phyloP scores from a whole-genome alignment of 2,888 invertebrate species.

The Drosophila cracens region DNA sequence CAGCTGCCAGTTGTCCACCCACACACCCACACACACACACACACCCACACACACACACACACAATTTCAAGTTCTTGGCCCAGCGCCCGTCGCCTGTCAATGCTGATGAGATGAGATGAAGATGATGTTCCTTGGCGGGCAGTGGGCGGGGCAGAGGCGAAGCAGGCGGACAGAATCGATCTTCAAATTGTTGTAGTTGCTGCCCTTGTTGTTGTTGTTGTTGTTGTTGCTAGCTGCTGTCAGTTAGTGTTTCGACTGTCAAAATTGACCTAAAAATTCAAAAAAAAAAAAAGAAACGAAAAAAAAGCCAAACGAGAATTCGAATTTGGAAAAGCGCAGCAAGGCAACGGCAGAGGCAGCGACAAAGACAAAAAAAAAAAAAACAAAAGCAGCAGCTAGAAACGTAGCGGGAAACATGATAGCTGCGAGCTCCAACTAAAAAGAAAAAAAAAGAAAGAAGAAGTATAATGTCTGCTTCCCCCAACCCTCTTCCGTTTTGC shows the following conservation, averaged over 20 bases:
- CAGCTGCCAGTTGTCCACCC: slow-evolving; percentile 39
- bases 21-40: slow-evolving; percentile 12
- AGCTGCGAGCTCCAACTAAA: slow-evolving; percentile 30
- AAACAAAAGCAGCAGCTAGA: slow-evolving; percentile 6
- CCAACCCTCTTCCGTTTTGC: neutral
- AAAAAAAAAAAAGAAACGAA: slow-evolving; percentile 39
- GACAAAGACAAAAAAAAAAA: neutral
- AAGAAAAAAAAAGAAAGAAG: neutral
- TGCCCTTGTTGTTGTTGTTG: slow-evolving; percentile 18
- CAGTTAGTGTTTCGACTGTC: slow-evolving; percentile 65
- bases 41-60: slow-evolving; percentile 19
- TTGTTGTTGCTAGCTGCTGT: slow-evolving; percentile 48
- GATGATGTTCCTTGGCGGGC: slow-evolving; percentile 26
- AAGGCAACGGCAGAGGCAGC: slow-evolving; percentile 1
- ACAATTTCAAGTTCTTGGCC: slow-evolving; percentile 77
- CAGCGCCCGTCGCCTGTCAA: slow-evolving; percentile 72
- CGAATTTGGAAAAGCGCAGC: slow-evolving; percentile 56
- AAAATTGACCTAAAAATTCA: slow-evolving; percentile 70
- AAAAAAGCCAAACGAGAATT: slow-evolving; percentile 42
- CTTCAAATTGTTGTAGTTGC: slow-evolving; percentile 27
- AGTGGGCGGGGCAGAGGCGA: slow-evolving; percentile 2
- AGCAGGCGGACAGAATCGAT: slow-evolving; percentile 23
- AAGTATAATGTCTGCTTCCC: neutral
- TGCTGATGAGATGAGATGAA: slow-evolving; percentile 36
- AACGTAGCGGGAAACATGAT: slow-evolving; percentile 59